Evolutionary conservation across 2,888 invertebrate species (phyloP).

Genomic region (Drosophila rubida): DNA sequence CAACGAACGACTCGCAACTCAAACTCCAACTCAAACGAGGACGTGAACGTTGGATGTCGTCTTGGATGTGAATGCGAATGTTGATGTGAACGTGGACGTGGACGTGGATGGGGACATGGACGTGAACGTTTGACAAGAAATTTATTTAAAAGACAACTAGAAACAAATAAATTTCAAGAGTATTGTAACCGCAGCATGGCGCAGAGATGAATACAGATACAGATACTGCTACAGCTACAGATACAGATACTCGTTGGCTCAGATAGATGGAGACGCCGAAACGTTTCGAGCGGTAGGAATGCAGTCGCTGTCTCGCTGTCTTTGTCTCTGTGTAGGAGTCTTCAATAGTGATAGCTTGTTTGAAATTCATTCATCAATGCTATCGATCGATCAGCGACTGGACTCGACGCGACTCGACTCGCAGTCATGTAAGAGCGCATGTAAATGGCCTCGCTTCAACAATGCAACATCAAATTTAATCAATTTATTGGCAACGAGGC

Average conservation of each 20-base stretch:
- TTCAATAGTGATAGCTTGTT: constrained; percentile 53
- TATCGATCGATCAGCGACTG: constrained; percentile 67
- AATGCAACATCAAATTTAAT: constrained; percentile 78
- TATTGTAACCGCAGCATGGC: constrained; percentile 51
- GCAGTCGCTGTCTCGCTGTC: constrained; percentile 20
- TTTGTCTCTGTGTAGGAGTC: constrained; percentile 42
- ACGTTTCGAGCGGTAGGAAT: constrained; percentile 38
- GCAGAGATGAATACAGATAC: constrained; percentile 17
- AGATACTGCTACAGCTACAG: not conserved
- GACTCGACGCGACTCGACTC: not conserved
- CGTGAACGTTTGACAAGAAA: constrained; percentile 75
- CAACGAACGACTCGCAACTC: constrained; percentile 13
- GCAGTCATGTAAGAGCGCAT: constrained; percentile 48
- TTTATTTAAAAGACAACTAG: constrained; percentile 81
- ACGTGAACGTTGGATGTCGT: constrained; percentile 19
- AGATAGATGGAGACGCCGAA: constrained; percentile 13
- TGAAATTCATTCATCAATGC: constrained; percentile 80
- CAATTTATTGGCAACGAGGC: constrained; percentile 74
- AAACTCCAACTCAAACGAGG: constrained; percentile 7
- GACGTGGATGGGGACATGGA: constrained; percentile 16
- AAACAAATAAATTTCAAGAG: constrained; percentile 76
- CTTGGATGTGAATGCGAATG: constrained; percentile 14
- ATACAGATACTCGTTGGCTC: not conserved
- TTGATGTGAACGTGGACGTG: constrained; percentile 10
- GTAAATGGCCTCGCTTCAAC: constrained; percentile 65